Evolutionary conservation across 2,797 vertebrate genomes (phyloP).

Genomic region (Luscinia luscinia): DNA sequence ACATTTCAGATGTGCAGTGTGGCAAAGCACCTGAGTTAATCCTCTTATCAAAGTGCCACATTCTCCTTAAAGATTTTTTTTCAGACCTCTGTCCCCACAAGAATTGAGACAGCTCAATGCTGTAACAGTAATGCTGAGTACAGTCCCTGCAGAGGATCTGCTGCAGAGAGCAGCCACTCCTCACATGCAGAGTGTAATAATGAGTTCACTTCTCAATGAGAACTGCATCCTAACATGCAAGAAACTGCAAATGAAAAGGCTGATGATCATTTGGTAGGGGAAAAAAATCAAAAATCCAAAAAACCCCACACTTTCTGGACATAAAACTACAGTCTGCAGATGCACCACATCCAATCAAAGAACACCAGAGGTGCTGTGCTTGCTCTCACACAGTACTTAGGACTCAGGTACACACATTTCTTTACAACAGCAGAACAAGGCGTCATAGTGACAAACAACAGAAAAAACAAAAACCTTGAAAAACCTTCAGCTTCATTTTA

Average conservation of each 20-base stretch:
- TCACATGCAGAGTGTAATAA: not conserved
- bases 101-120: not conserved
- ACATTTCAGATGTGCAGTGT: not conserved
- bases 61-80: not conserved
- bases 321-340: not conserved
- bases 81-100: not conserved
- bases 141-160: not conserved
- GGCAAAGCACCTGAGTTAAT: slow-evolving; percentile 17
- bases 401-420: not conserved
- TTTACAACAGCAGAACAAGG: not conserved
- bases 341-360: not conserved
- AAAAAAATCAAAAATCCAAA: not conserved
- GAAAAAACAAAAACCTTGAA: not conserved
- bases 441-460: not conserved
- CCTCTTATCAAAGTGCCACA: not conserved
- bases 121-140: not conserved
- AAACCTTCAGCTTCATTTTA: not conserved
- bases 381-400: not conserved
- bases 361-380: not conserved
- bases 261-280: not conserved
- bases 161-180: not conserved
- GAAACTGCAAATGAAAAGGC: not conserved
- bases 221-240: not conserved
- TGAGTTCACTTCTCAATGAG: not conserved
- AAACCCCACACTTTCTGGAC: not conserved